A percentile compares a stretch with the other conserved stretches of the same genome.
phyloP scores from a whole-genome alignment of 2,888 invertebrate genomes.

The Lathronympha strigana region DNA sequence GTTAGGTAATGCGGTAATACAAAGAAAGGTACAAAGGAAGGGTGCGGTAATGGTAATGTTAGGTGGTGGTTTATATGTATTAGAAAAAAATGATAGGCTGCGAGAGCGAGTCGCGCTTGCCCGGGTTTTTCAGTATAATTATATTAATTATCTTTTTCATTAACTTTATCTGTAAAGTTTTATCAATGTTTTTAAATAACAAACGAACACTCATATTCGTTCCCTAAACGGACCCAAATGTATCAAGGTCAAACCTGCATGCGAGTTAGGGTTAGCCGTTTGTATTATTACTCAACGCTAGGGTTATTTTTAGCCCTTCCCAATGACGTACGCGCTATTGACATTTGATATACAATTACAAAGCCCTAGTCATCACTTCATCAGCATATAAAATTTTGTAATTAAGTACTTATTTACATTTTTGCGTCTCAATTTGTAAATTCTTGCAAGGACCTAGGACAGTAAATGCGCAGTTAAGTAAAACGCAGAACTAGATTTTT shows the following conservation, averaged over 20 bases:
- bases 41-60: too few species aligned
- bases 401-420: background rate
- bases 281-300: constrained; percentile 10
- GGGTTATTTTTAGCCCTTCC: constrained; percentile 7
- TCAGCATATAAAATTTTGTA: background rate
- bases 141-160: too few species aligned
- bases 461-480: constrained; percentile 52
- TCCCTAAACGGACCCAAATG: background rate
- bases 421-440: constrained; percentile 13
- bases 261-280: constrained; percentile 19
- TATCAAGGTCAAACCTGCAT: constrained; percentile 10
- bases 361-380: background rate
- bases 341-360: background rate
- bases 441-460: constrained; percentile 49
- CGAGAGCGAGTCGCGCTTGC: too few species aligned
- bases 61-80: too few species aligned
- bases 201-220: background rate
- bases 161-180: background rate
- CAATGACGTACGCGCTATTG: background rate
- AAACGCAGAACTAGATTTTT: constrained; percentile 38
- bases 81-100: too few species aligned
- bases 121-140: too few species aligned
- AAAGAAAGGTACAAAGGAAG: too few species aligned
- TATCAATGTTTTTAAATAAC: background rate
- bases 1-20: too few species aligned